Evolutionary conservation across 2,797 vertebrate genomes (phyloP).

Genomic region (Darevskia mixta): DNA sequence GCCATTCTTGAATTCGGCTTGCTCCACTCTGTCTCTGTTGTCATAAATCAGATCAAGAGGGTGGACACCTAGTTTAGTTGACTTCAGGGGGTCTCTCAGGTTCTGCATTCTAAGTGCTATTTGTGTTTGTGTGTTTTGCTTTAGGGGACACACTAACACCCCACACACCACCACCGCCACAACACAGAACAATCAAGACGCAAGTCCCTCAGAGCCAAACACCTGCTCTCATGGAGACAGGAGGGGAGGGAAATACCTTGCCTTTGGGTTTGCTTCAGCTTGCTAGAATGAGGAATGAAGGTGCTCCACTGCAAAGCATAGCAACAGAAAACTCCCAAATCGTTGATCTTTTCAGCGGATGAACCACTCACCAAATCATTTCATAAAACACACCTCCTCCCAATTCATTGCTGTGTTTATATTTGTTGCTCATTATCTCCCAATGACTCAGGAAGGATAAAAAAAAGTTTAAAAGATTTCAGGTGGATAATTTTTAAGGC

Average conservation of each 20-base stretch:
- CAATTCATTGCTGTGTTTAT: not conserved
- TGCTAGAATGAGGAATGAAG: conserved; percentile 57
- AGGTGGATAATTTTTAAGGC: not conserved
- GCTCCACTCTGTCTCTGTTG: conserved; percentile 58
- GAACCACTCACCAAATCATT: not conserved
- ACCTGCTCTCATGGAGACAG: conserved; percentile 68
- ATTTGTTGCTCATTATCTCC: conserved; percentile 22
- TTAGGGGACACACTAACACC: conserved; percentile 61
- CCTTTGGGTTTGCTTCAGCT: conserved; percentile 31
- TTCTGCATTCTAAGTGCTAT: conserved; percentile 66
- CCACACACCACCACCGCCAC: conserved; percentile 5
- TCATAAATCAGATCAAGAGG: conserved; percentile 70
- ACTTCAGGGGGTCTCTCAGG: conserved; percentile 49
- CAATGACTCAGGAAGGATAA: not conserved
- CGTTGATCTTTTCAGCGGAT: too few species aligned
- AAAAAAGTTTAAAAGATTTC: not conserved
- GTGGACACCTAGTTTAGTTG: conserved; percentile 59
- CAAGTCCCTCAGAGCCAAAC: conserved; percentile 73
- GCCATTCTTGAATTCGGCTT: conserved; percentile 63
- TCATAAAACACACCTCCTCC: not conserved
- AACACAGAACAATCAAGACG: conserved; percentile 25
- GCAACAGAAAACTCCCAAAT: not conserved
- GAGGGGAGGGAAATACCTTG: conserved; percentile 35
- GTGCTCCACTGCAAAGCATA: conserved; percentile 37
- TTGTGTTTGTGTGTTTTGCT: conserved; percentile 64